phyloP scores from a whole-genome alignment of 1,140 invertebrate species.

The Sesamia nonagrioides region DNA sequence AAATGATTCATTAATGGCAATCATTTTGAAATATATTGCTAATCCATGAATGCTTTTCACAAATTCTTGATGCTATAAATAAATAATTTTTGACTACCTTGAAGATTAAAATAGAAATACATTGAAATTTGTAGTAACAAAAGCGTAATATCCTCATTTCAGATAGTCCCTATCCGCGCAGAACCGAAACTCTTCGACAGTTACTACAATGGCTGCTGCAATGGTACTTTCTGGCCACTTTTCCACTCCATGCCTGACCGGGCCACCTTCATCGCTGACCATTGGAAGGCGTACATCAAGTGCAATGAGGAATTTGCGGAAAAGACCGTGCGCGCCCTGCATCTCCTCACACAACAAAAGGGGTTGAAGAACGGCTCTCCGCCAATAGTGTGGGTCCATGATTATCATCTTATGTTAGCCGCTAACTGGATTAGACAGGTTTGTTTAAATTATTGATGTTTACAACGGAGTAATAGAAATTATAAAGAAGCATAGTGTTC shows the following conservation, averaged over 20 bases:
- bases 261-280: conserved; percentile 92
- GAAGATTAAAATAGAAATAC: not conserved
- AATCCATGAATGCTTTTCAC: not conserved
- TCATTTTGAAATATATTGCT: too few relatives aligned
- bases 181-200: conserved; percentile 92
- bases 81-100: not conserved
- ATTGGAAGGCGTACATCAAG: conserved; percentile 94
- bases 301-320: conserved; percentile 95
- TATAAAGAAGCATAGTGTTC: not conserved
- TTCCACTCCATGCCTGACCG: conserved; percentile 96
- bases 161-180: conserved; percentile 94
- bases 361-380: conserved; percentile 86
- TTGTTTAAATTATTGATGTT: not conserved
- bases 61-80: not conserved
- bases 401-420: conserved; percentile 96
- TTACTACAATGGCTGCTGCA: conserved; percentile 97
- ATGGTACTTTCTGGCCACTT: conserved; percentile 96
- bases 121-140: not conserved
- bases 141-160: conserved; percentile 55
- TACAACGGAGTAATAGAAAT: not conserved
- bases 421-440: conserved; percentile 96
- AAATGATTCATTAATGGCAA: too few relatives aligned
- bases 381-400: conserved; percentile 96
- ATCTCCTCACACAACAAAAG: conserved; percentile 89
- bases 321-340: conserved; percentile 92